Evolutionary conservation across 2,797 vertebrate genomes (phyloP).

Genomic region (Bradypus variegatus): DNA sequence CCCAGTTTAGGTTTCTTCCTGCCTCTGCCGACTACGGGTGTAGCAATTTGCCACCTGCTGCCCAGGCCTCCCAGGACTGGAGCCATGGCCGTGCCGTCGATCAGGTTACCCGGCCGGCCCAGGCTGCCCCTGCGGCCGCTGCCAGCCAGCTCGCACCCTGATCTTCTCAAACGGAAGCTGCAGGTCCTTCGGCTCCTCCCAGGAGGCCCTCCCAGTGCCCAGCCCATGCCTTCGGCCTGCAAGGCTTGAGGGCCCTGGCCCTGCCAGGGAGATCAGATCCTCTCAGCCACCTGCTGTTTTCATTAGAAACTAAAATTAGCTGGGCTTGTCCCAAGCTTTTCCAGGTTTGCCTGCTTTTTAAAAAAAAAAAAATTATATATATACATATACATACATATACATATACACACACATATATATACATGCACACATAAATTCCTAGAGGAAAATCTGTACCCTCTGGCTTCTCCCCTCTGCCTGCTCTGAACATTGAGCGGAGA

Average conservation of each 20-base stretch:
- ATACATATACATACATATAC: no score
- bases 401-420: no score
- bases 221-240: conserved; percentile 32
- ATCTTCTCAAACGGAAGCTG: conserved; percentile 31
- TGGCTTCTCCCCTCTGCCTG: not conserved
- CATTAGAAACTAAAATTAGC: conserved; percentile 65
- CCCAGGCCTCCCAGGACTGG: conserved; percentile 40
- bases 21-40: conserved; percentile 28
- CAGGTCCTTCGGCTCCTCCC: conserved; percentile 52
- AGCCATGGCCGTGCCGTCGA: not conserved
- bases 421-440: conserved; percentile 22
- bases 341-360: conserved; percentile 54
- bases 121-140: not conserved
- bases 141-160: conserved; percentile 14
- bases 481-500: not conserved
- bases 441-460: conserved; percentile 26
- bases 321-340: conserved; percentile 59
- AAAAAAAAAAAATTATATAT: conserved; percentile 24
- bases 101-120: conserved; percentile 52
- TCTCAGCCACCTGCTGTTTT: conserved; percentile 58
- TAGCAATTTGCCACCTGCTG: conserved; percentile 58
- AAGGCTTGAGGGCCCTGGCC: conserved; percentile 53
- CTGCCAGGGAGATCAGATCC: conserved; percentile 62
- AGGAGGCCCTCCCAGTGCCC: conserved; percentile 40
- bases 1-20: conserved; percentile 42